phyloP scores from a whole-genome alignment of 2,797 vertebrate species.

The Hipposideros larvatus region DNA sequence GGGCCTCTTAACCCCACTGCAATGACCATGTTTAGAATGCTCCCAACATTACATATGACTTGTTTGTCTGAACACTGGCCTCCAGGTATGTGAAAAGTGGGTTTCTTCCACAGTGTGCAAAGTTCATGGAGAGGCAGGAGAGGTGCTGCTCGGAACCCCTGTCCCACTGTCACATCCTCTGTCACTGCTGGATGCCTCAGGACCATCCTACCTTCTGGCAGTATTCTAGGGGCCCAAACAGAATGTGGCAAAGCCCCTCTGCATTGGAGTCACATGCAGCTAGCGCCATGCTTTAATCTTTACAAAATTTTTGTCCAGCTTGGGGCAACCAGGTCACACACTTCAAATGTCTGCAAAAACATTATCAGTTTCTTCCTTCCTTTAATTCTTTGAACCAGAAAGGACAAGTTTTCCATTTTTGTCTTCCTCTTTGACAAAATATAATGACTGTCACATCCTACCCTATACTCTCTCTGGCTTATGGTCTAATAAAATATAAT shows the following conservation, averaged over 20 bases:
- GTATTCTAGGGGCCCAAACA: neutral
- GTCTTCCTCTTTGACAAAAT: neutral
- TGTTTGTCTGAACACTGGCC: neutral
- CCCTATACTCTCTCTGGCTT: neutral
- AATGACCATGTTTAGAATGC: neutral
- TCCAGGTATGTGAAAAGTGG: accelerated
- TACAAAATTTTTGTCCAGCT: too few relatives aligned
- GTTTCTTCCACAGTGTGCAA: neutral
- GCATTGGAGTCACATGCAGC: neutral
- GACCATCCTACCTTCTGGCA: too few relatives aligned
- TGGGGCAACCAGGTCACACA: neutral
- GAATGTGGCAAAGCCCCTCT: neutral
- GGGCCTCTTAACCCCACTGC: neutral
- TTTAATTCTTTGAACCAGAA: conserved; percentile 7
- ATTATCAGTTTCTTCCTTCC: neutral
- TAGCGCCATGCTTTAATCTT: neutral
- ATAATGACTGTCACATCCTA: neutral
- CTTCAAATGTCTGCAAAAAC: neutral
- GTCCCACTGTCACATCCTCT: neutral
- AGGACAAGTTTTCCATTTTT: neutral
- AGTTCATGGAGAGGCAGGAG: neutral
- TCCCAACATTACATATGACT: neutral
- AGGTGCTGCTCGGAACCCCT: neutral
- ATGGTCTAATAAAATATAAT: neutral
- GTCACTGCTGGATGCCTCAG: accelerated